Evolutionary conservation across 2,113 vertebrate genomes (phyloP).

Genomic region (Plotosus lineatus): DNA sequence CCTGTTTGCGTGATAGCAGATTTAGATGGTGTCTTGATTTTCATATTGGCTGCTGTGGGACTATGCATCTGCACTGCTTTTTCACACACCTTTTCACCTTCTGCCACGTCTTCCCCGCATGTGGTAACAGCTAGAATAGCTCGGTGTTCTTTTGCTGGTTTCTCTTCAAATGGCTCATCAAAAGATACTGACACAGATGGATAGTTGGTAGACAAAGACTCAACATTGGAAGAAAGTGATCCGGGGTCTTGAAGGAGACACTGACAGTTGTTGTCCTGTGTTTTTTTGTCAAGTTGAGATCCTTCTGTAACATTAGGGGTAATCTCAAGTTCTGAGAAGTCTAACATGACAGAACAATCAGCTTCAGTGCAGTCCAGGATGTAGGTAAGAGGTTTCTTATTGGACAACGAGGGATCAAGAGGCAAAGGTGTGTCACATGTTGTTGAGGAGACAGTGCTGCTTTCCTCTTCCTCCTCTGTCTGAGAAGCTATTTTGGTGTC

Average conservation of each 20-base stretch:
- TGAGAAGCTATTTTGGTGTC: conserved; percentile 55
- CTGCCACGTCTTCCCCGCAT: conserved; percentile 68
- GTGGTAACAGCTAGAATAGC: conserved; percentile 53
- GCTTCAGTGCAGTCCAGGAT: conserved; percentile 80
- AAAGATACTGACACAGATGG: conserved; percentile 51
- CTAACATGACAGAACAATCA: conserved; percentile 84
- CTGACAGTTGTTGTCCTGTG: conserved; percentile 47
- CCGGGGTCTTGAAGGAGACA: conserved; percentile 57
- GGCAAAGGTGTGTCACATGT: conserved; percentile 72
- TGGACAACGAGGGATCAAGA: conserved; percentile 71
- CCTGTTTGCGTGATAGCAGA: conserved; percentile 50
- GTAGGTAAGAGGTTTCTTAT: conserved; percentile 70
- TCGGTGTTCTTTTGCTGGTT: conserved; percentile 46
- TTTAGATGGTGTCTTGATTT: conserved; percentile 68
- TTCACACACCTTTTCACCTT: conserved; percentile 55
- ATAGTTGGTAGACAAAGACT: conserved; percentile 64
- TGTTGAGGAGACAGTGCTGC: conserved; percentile 70
- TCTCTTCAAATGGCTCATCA: conserved; percentile 57
- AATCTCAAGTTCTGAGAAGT: conserved; percentile 81
- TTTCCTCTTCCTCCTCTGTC: conserved; percentile 60
- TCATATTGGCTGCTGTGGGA: conserved; percentile 56
- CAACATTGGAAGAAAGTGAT: conserved; percentile 70
- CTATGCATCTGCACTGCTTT: conserved; percentile 46
- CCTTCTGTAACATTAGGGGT: conserved; percentile 59
- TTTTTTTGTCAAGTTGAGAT: conserved; percentile 48